These are phyloP conservation scores for Drosophila buzzatii DNA, from an alignment of 2,888 invertebrate species.

Conservation along the genomic window DNA sequence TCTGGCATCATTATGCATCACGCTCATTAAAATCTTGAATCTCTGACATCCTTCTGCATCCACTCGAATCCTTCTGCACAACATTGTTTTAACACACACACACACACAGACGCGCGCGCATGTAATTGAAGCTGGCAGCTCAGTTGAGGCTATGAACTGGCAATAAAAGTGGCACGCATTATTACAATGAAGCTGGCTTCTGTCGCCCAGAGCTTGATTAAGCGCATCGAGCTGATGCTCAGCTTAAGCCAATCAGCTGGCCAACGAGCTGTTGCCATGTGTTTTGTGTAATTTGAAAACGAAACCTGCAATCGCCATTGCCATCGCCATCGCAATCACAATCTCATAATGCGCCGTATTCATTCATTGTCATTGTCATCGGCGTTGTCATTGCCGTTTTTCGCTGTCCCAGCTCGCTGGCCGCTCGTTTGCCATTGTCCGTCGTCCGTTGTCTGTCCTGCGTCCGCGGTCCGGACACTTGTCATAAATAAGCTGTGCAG, in stretches of 20 bases:
- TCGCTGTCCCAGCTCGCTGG: slow-evolving; percentile 16
- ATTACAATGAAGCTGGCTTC: background rate
- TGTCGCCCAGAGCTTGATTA: background rate
- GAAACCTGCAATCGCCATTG: slow-evolving; percentile 51
- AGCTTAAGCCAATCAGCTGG: slow-evolving; percentile 39
- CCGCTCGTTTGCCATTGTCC: slow-evolving; percentile 16
- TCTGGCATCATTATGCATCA: background rate
- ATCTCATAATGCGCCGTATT: slow-evolving; percentile 67
- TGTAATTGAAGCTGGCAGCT: background rate
- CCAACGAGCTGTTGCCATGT: slow-evolving; percentile 50
- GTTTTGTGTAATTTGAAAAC: slow-evolving; percentile 72
- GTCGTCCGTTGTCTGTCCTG: slow-evolving; percentile 5
- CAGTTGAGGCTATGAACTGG: slow-evolving; percentile 1
- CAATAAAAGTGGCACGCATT: background rate
- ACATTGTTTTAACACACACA: background rate
- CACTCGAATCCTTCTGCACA: no score
- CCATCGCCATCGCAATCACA: slow-evolving; percentile 37
- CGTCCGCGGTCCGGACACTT: slow-evolving; percentile 34
- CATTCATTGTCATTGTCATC: slow-evolving; percentile 66
- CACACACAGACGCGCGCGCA: background rate
- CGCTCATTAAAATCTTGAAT: background rate
- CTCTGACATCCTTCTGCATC: background rate
- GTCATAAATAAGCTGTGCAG: slow-evolving; percentile 65
- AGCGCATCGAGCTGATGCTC: slow-evolving; percentile 3
- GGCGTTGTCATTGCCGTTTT: slow-evolving; percentile 41